These are phyloP conservation scores for Thumatha senex DNA, from an alignment of 2,888 invertebrate genomes.

Conservation along the genomic window DNA sequence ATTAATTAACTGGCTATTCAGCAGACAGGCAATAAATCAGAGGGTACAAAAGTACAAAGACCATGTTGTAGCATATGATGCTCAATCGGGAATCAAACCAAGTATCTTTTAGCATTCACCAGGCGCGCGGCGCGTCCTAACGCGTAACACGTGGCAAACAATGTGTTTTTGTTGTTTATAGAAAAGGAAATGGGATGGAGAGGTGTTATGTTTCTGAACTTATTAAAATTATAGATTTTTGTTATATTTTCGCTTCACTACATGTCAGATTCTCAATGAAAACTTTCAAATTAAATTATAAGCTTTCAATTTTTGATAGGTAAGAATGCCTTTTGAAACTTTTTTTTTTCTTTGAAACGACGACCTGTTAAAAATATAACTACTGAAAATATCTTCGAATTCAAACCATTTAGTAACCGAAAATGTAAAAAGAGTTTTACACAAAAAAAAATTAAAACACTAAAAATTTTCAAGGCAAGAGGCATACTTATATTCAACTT, in stretches of 20 bases:
- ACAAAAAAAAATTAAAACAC: no score
- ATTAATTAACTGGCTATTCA: neutral
- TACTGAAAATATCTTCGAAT: no score
- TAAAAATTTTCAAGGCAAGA: no score
- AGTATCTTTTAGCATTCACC: slow-evolving; percentile 68
- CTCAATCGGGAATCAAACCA: slow-evolving; percentile 55
- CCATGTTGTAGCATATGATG: slow-evolving; percentile 29
- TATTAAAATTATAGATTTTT: neutral
- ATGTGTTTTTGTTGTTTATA: slow-evolving; percentile 72
- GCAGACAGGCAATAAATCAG: slow-evolving; percentile 31
- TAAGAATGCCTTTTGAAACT: no score
- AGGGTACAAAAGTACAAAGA: slow-evolving; percentile 21
- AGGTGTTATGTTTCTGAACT: neutral
- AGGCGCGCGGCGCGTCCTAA: slow-evolving; percentile 61
- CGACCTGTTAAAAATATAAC: no score
- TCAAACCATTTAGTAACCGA: no score
- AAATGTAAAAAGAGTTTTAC: no score
- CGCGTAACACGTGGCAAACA: slow-evolving; percentile 79
- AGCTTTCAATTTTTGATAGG: no score
- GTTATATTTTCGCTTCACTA: neutral
- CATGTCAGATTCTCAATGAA: no score
- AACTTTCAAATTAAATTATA: no score
- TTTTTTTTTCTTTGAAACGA: no score
- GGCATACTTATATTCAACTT: no score
- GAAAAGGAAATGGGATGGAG: slow-evolving; percentile 49